A percentile compares a stretch with the other conserved stretches of the same genome.
Conservation (phyloP, 2,888 invertebrate genomes). For the Chymomyza caudatula region DNA sequence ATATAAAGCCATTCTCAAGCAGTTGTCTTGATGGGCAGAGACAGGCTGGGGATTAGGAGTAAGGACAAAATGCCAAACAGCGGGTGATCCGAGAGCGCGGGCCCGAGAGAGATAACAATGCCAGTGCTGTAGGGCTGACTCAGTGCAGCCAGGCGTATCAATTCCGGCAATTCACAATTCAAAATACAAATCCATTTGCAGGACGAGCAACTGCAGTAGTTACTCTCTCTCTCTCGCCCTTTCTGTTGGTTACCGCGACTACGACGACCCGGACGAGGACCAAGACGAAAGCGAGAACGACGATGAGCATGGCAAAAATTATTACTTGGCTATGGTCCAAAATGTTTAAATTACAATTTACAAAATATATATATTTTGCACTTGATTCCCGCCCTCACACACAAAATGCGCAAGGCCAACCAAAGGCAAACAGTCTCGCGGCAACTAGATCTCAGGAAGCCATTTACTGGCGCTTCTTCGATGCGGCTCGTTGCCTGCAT, state of each 20-base stretch:
- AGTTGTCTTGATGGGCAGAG: slow-evolving; percentile 43
- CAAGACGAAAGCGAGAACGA: no score
- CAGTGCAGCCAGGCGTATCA: slow-evolving; percentile 62
- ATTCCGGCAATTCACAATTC: slow-evolving; percentile 51
- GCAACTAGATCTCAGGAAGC: not conserved
- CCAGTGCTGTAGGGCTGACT: slow-evolving; percentile 12
- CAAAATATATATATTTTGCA: slow-evolving; percentile 25
- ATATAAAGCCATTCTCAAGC: slow-evolving; percentile 64
- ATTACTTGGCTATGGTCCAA: slow-evolving; percentile 68
- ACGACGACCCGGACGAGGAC: no score
- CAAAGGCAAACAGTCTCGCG: not conserved
- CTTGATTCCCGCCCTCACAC: not conserved
- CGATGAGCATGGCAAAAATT: slow-evolving; percentile 50
- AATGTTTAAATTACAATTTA: slow-evolving; percentile 73
- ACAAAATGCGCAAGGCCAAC: not conserved
- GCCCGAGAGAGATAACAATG: slow-evolving; percentile 52
- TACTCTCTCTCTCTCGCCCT: no score
- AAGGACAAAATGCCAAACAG: slow-evolving; percentile 19
- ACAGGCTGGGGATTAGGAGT: not conserved
- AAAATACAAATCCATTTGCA: slow-evolving; percentile 32
- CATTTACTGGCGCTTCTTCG: not conserved
- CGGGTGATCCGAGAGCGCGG: slow-evolving; percentile 1
- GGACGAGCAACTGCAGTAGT: not conserved
- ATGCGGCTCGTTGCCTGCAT: not conserved
- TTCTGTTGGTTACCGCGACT: no score